Conservation (phyloP, 2,888 invertebrate species). For the Epinotia demarniana region DNA sequence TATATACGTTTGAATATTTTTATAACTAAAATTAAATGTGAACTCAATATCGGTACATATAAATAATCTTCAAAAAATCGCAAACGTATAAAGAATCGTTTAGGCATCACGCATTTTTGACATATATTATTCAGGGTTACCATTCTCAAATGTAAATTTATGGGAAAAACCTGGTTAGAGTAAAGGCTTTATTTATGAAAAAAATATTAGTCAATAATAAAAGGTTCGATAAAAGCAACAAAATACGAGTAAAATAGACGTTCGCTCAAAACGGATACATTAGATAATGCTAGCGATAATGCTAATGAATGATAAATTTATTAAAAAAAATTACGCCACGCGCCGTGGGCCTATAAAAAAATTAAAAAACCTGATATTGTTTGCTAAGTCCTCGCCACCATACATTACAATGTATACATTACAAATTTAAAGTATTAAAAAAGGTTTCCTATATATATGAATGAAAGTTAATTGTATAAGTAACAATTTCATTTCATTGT, state of each 20-base stretch:
- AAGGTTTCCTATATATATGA: neutral
- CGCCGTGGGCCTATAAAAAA: no score
- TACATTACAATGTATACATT: neutral
- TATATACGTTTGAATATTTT: neutral
- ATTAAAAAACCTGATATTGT: neutral
- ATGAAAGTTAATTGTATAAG: neutral
- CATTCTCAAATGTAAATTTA: neutral
- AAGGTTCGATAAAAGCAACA: no score
- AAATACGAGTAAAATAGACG: no score
- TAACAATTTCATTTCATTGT: neutral
- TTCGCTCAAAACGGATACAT: no score
- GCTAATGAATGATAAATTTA: no score
- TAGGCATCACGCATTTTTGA: neutral
- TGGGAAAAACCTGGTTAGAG: neutral
- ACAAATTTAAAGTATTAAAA: neutral
- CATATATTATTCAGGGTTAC: conserved; percentile 2
- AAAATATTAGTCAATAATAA: no score
- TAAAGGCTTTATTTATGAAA: neutral
- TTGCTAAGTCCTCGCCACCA: neutral
- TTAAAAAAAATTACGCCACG: no score
- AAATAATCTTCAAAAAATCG: neutral
- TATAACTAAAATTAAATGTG: neutral
- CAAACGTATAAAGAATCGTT: conserved; percentile 6
- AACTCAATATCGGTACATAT: neutral
- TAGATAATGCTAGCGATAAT: no score